Evolutionary conservation across 2,888 invertebrate species (phyloP), one percentile per base, ranked within the genome.

Genomic region (Embidobia sp.): DNA sequence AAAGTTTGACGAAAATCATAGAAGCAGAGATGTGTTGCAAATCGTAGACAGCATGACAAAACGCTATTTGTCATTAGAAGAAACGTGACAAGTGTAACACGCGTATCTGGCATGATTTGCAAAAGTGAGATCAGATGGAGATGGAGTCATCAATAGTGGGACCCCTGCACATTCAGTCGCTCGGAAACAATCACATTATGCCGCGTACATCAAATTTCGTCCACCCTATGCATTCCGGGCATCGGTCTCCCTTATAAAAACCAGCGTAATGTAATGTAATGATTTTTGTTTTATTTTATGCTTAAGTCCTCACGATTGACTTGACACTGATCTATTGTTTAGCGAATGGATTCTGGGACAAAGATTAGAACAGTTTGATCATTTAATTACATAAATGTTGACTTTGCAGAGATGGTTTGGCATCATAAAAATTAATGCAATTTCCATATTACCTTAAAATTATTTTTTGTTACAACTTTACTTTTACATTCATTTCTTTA

Each of bases 151-250:
- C 83, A 83, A 81, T 80, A 72, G 75, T 61, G 51, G 81, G 77
- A 76, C 83, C 84, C 83, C 79, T 80, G 77, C 72, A 76, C 75
- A 81, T 76, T 78, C 85, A 83, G 80, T 86, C 85, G 84, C 79
- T 86, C 79, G 89, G 88, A 89, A 89, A 89, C 88, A 89, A 89
- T 89, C 88, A 89, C 88, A 89, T 89, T 89, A 89, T 78, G 82
- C 80, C 80, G 82, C 72, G 82, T 80, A 82, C 84, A 81, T 83
- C 83, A 79, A 83, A 79, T 81, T 78, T 76, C 64, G 72, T 40
- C 80, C 59, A 81, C 80, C 82, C 81, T 63, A 49, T 11, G 49
- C 53, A 66, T 74, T 74, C 46, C 40, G n/a, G n/a, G n/a, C 40
- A 7, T 42, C 8, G 18, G 22, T 64, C 67, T 78, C 80, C 79